Evolutionary conservation across 2,888 invertebrate genomes (phyloP), one percentile per base, ranked within the genome.

Genomic region (Petrophora chlorosata): DNA sequence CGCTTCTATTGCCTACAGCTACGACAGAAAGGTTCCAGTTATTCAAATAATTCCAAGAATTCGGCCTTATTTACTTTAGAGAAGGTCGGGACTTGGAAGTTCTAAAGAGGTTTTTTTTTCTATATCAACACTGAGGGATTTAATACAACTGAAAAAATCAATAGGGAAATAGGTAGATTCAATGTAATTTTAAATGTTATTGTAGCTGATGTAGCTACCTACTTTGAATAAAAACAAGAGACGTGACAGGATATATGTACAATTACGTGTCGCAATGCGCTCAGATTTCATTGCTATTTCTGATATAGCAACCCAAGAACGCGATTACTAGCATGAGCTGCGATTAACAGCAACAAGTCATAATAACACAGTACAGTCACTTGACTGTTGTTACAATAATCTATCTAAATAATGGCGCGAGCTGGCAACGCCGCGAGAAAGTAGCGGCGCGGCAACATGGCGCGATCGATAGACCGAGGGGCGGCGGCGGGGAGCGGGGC

Each of bases 381-480:
- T 26, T 29, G 30, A 29, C 44, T 36, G 35, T 35, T 44, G 44
- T 35, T 29, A 44, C 42, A 34, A 25, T 26, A 33, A 41, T 41
- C 41, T 41, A 41, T 41, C 73, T 72, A 75, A 78, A 79, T 78
- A 79, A 73, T 64, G 63, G 61, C 46, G 54, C 75, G 77, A 63
- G 63, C 67, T 76, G 81, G 87, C 88, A 89, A 87, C 87, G 71
- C 38, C 70, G 79, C 78, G 71, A 60, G 81, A 80, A 80, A 83
- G 79, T 59, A 29, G 53, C 40, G 48, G 29, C 35, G 59, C 48
- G 54, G 58, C 51, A 56, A 59, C 45, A 47, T 40, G 42, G 45
- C 52, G 19, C 40, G 54, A 60, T 57, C 60, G 51, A 57, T 57
- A 53, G 25, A 36, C 43, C 43, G 49, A 28, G 40, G 57, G 55